These are phyloP conservation scores for Palythoa grandis DNA, from an alignment of 92 coral and sea anemone species.

Conservation along the genomic window DNA sequence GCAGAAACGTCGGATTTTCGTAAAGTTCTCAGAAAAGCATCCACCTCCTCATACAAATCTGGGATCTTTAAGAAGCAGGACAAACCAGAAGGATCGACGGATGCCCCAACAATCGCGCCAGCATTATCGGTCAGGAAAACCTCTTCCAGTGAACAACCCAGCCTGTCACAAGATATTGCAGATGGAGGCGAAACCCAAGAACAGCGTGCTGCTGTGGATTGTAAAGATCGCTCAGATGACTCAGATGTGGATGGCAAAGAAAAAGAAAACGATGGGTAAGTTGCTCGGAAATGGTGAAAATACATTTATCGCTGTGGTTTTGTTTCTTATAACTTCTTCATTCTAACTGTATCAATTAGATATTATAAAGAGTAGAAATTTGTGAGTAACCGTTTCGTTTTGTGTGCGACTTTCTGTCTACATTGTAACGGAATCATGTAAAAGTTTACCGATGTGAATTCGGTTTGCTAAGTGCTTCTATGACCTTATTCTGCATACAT, in stretches of 20 bases:
- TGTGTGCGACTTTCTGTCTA: background rate
- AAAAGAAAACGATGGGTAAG: slow-evolving; percentile 12
- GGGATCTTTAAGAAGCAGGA: slow-evolving; percentile 33
- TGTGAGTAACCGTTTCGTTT: background rate
- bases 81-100: background rate
- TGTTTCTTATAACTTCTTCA: background rate
- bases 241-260: slow-evolving; percentile 28
- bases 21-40: slow-evolving; percentile 40
- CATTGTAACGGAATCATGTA: background rate
- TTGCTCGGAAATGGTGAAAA: background rate
- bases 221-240: slow-evolving; percentile 3
- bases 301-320: background rate
- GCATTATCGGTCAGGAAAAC: slow-evolving; percentile 26
- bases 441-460: too few relatives aligned
- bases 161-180: slow-evolving; percentile 1
- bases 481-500: too few relatives aligned
- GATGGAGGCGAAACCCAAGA: slow-evolving; percentile 7
- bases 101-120: background rate
- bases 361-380: too few relatives aligned
- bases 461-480: background rate
- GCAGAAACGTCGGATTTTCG: slow-evolving; percentile 34
- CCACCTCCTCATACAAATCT: slow-evolving; percentile 13
- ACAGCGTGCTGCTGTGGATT: background rate
- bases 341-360: background rate
- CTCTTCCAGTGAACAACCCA: slow-evolving; percentile 8